phyloP scores from a whole-genome alignment of 2,797 vertebrate genomes.

The Picus viridis region DNA sequence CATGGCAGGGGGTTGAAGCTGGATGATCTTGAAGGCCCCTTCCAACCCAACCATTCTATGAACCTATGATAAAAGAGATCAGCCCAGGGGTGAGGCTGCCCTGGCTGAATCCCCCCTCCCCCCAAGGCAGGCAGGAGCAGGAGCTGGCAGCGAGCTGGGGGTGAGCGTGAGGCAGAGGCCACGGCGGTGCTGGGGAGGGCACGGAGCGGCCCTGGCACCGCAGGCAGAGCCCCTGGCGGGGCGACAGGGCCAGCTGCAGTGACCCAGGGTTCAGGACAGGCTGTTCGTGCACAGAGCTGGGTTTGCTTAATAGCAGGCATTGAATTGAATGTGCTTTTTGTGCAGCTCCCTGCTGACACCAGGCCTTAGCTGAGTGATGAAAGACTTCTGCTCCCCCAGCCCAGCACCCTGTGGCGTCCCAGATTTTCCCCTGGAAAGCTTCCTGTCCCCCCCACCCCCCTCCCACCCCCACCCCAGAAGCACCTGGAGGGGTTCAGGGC shows the following conservation, averaged over 20 bases:
- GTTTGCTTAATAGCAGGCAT: constrained; percentile 32
- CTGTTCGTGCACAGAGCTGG: constrained; percentile 29
- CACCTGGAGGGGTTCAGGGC: neutral
- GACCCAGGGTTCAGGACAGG: constrained; percentile 37
- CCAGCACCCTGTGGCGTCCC: neutral
- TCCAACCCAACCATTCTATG: too few species aligned
- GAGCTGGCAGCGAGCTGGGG: neutral
- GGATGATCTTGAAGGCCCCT: too few species aligned
- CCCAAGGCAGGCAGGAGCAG: neutral
- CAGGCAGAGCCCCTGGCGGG: neutral
- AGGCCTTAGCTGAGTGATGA: constrained; percentile 6
- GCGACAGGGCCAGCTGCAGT: fast-evolving
- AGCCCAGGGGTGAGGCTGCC: neutral
- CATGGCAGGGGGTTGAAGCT: too few species aligned
- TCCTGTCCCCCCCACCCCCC: neutral
- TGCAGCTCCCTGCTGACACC: constrained; percentile 30
- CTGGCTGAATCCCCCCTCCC: neutral
- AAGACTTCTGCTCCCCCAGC: constrained; percentile 24
- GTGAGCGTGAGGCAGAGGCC: fast-evolving
- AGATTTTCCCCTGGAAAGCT: neutral
- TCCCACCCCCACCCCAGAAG: neutral
- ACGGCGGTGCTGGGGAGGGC: neutral
- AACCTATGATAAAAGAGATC: neutral
- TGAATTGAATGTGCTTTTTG: constrained; percentile 48
- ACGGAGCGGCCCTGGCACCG: neutral